Evolutionary conservation across 1,140 invertebrate species (phyloP).

Genomic region (Drosophila carrolli): DNA sequence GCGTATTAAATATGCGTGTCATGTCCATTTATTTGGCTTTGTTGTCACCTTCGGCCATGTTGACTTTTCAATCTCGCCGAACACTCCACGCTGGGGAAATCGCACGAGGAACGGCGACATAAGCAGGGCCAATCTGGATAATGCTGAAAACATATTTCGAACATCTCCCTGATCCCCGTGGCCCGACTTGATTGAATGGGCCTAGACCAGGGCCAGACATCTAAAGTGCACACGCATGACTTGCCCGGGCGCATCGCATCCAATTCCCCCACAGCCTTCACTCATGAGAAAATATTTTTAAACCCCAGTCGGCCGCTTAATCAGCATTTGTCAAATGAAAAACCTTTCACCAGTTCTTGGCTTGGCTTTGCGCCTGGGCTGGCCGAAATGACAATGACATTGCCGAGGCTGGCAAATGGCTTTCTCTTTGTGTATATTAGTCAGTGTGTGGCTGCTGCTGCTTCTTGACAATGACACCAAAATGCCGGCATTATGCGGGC

Average conservation of each 20-base stretch:
- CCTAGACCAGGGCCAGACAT: conserved; percentile 54
- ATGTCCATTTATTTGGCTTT: conserved; percentile 71
- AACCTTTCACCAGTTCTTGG: conserved; percentile 45
- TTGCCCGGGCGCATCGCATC: conserved; percentile 15
- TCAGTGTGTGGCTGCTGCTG: conserved; percentile 24
- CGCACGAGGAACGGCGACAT: conserved; percentile 16
- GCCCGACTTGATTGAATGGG: conserved; percentile 52
- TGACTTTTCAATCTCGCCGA: conserved; percentile 61
- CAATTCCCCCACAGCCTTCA: conserved; percentile 14
- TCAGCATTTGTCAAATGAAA: conserved; percentile 68
- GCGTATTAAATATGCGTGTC: conserved; percentile 76
- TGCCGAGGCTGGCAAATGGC: conserved; percentile 45
- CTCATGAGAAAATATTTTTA: conserved; percentile 38
- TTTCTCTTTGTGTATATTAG: conserved; percentile 40
- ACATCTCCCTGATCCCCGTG: conserved; percentile 18
- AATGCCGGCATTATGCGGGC: conserved; percentile 64
- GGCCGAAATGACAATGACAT: conserved; percentile 45
- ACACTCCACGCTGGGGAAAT: conserved; percentile 20
- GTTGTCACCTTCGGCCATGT: conserved; percentile 69
- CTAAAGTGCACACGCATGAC: conserved; percentile 53
- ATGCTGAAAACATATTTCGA: conserved; percentile 47
- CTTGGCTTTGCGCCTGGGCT: neutral
- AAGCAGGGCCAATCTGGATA: conserved; percentile 37
- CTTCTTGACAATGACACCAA: conserved; percentile 57
- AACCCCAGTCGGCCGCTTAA: conserved; percentile 61